Evolutionary conservation across 2,888 invertebrate genomes (phyloP), one percentile per base, ranked within the genome.

Genomic region (Dione juno): DNA sequence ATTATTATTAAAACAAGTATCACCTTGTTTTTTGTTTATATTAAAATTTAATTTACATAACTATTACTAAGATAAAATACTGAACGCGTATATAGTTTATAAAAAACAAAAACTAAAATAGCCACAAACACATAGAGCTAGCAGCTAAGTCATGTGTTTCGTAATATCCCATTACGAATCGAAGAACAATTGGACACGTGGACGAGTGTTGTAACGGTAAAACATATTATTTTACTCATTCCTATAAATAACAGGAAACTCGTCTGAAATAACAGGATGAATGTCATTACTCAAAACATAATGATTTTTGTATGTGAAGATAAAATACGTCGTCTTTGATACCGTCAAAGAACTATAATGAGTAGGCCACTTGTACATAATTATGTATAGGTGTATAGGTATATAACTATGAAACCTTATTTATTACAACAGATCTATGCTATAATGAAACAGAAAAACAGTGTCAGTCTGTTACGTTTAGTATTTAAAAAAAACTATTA

Each of bases 121-220:
- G 45, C 43, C 45, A 43, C 48, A 50, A 63, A 40, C 35, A 50
- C 3, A 7, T 11, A 54, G 37, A 9, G 35, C 37, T 16, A 54
- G 37, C 21, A 50, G 40, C 19, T 3, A 52, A 64, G 64, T 52
- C 52, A 64, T 19, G 13, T 61, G 52, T 66, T 66, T 64, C 66
- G 64, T 54, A 71, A 73, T 45, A 45, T n/a, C 53, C 52, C 64
- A 69, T 69, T 66, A 66, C 66, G 53, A 61, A 50, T 65, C 64
- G 37, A 50, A 35, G 77, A 86, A 89, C 87, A 89, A 88, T 86
- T 78, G 84, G 74, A 81, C 82, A 84, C 83, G 82, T 84, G 84
- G 79, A 76, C 76, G 79, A 74, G 76, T 81, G 77, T 80, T 75
- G 77, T 76, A 80, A 85, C 81, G 76, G 76, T 78, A 80, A 81